Evolutionary conservation across 1,140 invertebrate genomes (phyloP).

Genomic region (Ostrea edulis): DNA sequence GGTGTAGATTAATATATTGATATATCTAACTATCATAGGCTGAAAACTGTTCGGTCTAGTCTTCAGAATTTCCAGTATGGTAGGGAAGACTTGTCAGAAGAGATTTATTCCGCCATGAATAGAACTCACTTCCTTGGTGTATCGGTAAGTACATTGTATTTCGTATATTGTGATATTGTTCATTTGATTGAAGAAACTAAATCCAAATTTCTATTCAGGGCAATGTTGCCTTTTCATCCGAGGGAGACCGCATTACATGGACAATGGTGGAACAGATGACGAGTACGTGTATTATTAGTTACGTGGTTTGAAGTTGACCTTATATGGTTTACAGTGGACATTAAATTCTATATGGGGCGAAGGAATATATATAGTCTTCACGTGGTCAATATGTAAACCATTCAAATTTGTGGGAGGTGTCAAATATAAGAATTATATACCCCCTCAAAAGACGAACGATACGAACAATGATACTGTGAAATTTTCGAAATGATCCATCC

Average conservation of each 20-base stretch:
- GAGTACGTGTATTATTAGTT: constrained; percentile 67
- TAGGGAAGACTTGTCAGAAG: constrained; percentile 95
- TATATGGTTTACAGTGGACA: too few relatives aligned
- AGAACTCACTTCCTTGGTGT: constrained; percentile 98
- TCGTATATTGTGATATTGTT: background rate
- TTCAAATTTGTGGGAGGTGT: too few relatives aligned
- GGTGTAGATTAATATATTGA: background rate
- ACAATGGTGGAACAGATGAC: constrained; percentile 98
- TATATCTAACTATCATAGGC: too few relatives aligned
- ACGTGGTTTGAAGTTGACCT: too few relatives aligned
- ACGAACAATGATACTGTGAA: too few relatives aligned
- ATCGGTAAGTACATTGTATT: constrained; percentile 85
- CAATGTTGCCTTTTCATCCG: constrained; percentile 94
- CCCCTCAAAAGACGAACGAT: too few relatives aligned
- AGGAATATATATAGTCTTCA: too few relatives aligned
- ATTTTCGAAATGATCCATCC: too few relatives aligned
- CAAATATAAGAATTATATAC: too few relatives aligned
- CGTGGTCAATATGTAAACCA: too few relatives aligned
- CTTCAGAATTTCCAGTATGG: constrained; percentile 99
- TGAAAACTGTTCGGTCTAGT: constrained; percentile 4
- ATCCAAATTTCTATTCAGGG: constrained; percentile 83
- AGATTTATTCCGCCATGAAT: constrained; percentile 98
- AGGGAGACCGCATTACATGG: constrained; percentile 98
- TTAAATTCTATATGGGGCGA: too few relatives aligned
- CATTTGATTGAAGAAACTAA: background rate